These are phyloP conservation scores for Apaloderma vittatum DNA, from an alignment of 2,113 vertebrate genomes.

Conservation along the genomic window DNA sequence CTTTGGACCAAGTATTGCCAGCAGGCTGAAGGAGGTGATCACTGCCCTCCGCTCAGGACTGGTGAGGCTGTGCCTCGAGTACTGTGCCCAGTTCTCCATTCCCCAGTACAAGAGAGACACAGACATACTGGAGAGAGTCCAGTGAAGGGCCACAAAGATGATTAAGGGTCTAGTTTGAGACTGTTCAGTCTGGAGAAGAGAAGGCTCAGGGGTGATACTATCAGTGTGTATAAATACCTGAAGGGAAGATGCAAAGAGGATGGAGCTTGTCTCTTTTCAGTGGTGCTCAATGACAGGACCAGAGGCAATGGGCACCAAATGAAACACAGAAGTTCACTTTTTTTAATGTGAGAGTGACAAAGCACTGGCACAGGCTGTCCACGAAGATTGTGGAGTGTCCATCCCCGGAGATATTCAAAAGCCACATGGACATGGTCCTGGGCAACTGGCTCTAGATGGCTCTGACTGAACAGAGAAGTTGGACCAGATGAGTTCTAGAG, in stretches of 20 bases:
- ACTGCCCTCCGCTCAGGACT: neutral
- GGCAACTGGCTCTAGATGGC: neutral
- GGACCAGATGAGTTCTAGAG: neutral
- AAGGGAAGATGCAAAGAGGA: neutral
- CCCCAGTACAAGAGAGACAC: neutral
- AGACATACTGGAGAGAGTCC: neutral
- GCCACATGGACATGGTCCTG: too few species aligned
- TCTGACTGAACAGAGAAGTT: neutral
- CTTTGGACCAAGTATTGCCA: neutral
- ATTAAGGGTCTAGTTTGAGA: neutral
- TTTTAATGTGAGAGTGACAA: neutral
- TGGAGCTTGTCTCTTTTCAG: neutral
- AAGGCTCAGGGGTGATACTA: too few species aligned
- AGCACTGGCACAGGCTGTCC: neutral
- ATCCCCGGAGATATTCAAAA: neutral
- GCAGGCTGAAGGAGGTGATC: neutral
- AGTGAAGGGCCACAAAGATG: accelerated
- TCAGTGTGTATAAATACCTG: too few species aligned
- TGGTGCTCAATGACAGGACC: neutral
- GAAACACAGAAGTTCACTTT: neutral
- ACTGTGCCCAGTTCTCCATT: neutral
- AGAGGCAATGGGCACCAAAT: neutral
- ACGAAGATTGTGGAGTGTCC: neutral
- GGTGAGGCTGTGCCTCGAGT: neutral
- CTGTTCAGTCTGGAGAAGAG: neutral